Evolutionary conservation across 1,140 invertebrate genomes (phyloP).

Genomic region (Tetramorium parvispinum): DNA sequence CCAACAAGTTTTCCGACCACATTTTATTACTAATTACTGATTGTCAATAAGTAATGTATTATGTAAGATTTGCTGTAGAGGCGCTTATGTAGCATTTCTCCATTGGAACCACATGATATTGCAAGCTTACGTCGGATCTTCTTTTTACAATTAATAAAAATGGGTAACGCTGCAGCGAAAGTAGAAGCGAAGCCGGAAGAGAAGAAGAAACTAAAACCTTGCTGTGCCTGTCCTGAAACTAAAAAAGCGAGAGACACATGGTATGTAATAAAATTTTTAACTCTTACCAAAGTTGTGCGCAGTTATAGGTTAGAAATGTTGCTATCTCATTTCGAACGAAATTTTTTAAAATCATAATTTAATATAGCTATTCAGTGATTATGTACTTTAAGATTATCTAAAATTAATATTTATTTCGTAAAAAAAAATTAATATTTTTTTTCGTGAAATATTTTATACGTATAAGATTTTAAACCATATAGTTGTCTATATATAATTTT

Average conservation of each 20-base stretch:
- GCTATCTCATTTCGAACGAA: background rate
- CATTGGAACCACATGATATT: no score
- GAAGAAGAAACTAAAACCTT: conserved; percentile 94
- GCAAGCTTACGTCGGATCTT: background rate
- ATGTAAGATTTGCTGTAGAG: no score
- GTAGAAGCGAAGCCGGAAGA: conserved; percentile 83
- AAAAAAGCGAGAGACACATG: conserved; percentile 96
- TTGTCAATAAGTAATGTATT: no score
- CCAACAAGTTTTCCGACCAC: no score
- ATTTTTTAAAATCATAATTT: background rate
- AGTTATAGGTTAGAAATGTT: conserved; percentile 6
- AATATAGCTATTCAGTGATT: background rate
- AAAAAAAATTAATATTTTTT: background rate
- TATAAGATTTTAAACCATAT: background rate
- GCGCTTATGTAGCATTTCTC: no score
- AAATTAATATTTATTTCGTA: no score
- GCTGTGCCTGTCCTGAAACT: conserved; percentile 99
- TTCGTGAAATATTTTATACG: conserved; percentile 20
- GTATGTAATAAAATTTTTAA: conserved; percentile 86
- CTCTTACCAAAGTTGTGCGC: background rate
- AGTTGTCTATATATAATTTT: background rate
- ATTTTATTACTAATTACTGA: no score
- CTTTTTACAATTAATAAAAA: conserved; percentile 63
- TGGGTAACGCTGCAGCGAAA: conserved; percentile 78
- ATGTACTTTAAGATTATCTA: background rate